Evolutionary conservation across 2,113 vertebrate species (phyloP), one percentile per base, ranked within the genome.

Genomic region (Gallinago undulata): DNA sequence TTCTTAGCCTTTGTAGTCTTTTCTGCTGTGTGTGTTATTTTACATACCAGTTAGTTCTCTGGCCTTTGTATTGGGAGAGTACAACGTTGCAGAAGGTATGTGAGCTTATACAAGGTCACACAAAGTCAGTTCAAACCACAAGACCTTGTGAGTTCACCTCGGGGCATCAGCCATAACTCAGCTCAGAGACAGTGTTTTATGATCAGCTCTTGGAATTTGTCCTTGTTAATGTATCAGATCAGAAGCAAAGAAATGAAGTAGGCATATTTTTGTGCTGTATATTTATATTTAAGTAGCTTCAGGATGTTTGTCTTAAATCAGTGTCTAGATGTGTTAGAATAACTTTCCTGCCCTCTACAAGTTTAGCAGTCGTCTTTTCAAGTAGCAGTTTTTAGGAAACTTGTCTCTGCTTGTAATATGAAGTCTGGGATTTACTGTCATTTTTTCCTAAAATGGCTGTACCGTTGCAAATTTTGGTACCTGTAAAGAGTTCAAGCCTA

Each of bases 81-180:
- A 84, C 69, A 22, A 13, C 0, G 0, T 66, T 86, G 63, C 57
- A 73, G 91, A 75, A 72, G 66, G 53, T 94, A 84, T 13, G 24
- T 66, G 77, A 75, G 51, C 66, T 94, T 73, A 47, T 8, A 11
- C 93, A 96, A 97, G 96, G 95, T 96, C 95, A 89, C 50, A 53
- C 89, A 96, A 96, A 96, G 96, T 96, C 91, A 84, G 74, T 76
- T 57, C 74, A 87, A 79, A 22, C 39, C 77, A 31, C 57, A 73
- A 37, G 81, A 33, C 77, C 73, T 86, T 92, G 33, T 45, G 69
- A 76, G 95, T 87, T 95, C 89, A 82, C 51, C 35, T 84, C 8
- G 64, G 91, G 87, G 12, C 89, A 72, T 94, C 60, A 90, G 0
- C 25, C 16, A 15, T 87, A 64, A 19, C 0, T 0, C 68, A 48